phyloP scores from a whole-genome alignment of 2,888 invertebrate genomes.

The Eucera pruinosa region DNA sequence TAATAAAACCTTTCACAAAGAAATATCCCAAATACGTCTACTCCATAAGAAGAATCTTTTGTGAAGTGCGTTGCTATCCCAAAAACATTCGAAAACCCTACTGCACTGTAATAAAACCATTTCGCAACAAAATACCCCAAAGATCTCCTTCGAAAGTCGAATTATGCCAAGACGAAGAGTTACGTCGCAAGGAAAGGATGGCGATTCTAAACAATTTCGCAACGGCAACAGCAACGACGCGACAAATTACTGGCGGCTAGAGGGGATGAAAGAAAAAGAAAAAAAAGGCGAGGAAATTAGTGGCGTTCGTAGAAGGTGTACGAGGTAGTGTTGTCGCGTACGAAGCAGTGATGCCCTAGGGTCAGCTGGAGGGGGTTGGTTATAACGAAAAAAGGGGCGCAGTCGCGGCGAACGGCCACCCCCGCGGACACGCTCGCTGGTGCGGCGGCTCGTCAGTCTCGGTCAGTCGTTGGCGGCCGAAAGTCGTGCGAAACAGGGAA shows the following conservation, averaged over 20 bases:
- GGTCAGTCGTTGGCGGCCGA: conserved; percentile 71
- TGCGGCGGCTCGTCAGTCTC: conserved; percentile 69
- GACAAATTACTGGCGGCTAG: conserved; percentile 41
- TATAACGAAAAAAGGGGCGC: conserved; percentile 68
- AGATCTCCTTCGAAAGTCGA: no score
- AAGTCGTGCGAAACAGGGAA: conserved; percentile 56
- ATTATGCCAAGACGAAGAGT: no score
- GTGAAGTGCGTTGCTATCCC: no score
- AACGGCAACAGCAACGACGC: conserved; percentile 35
- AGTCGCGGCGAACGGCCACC: conserved; percentile 69
- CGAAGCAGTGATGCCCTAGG: conserved; percentile 25
- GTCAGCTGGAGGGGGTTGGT: conserved; percentile 45
- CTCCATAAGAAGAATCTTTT: no score
- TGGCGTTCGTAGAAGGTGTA: conserved; percentile 24
- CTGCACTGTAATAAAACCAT: no score
- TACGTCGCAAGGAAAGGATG: not conserved
- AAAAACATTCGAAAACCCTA: no score
- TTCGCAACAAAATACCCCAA: no score
- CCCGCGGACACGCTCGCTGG: conserved; percentile 68
- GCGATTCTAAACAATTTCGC: conserved; percentile 50
- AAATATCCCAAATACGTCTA: no score
- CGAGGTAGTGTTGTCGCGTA: conserved; percentile 20
- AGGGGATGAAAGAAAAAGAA: not conserved
- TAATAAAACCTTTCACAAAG: no score
- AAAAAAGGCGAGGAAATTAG: conserved; percentile 32